Evolutionary conservation across 2,888 invertebrate genomes (phyloP).

Genomic region (Eremobia ochroleuca): DNA sequence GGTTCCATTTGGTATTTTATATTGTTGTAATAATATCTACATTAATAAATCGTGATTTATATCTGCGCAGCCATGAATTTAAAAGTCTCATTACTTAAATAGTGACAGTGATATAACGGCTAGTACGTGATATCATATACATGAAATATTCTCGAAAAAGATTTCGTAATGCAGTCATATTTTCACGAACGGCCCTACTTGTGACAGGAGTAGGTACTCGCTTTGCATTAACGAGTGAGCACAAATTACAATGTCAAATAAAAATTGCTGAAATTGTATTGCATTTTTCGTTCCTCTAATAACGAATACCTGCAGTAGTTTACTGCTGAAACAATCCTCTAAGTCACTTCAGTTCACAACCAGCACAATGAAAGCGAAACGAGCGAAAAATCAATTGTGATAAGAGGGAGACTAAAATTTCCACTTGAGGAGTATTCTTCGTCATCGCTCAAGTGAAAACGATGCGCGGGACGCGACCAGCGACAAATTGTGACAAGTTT

Average conservation of each 20-base stretch:
- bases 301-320: neutral
- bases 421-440: constrained; percentile 43
- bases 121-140: constrained; percentile 46
- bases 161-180: constrained; percentile 29
- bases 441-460: constrained; percentile 49
- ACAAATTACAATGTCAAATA: neutral
- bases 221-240: constrained; percentile 5
- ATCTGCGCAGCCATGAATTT: constrained; percentile 29
- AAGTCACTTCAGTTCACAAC: neutral
- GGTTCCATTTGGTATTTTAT: neutral
- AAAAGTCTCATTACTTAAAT: constrained; percentile 37
- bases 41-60: constrained; percentile 45
- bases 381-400: constrained; percentile 36
- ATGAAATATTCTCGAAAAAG: constrained; percentile 41
- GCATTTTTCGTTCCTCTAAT: constrained; percentile 4
- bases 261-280: neutral
- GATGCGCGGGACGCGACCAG: constrained; percentile 6
- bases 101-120: constrained; percentile 38
- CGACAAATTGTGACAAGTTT: constrained; percentile 39
- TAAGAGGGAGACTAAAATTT: constrained; percentile 30
- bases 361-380: constrained; percentile 25
- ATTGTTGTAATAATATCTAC: neutral
- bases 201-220: neutral
- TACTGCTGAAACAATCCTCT: neutral
- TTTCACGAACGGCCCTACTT: constrained; percentile 6